These are phyloP conservation scores for Brotula barbata DNA, from an alignment of 2,797 vertebrate genomes.

Conservation along the genomic window DNA sequence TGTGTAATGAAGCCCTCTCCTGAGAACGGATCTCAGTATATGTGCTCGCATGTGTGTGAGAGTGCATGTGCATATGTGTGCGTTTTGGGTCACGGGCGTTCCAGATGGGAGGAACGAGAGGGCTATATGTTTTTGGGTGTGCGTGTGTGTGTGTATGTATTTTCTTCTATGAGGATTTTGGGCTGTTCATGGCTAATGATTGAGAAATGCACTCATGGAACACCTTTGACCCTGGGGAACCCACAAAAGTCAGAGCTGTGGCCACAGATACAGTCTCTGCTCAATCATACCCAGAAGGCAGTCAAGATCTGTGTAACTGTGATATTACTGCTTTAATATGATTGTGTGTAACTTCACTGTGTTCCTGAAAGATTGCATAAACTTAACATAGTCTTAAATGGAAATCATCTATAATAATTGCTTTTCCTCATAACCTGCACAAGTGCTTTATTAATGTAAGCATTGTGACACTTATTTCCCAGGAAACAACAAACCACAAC, in stretches of 20 bases:
- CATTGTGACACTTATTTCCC: too few species aligned
- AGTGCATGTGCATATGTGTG: conserved; percentile 14
- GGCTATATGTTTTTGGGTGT: conserved; percentile 27
- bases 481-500: too few species aligned
- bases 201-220: conserved; percentile 68
- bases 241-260: conserved; percentile 44
- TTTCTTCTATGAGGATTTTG: conserved; percentile 60
- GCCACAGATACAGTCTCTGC: conserved; percentile 38
- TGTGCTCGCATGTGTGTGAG: conserved; percentile 18
- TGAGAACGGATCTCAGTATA: conserved; percentile 56
- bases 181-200: conserved; percentile 56
- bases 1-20: conserved; percentile 79
- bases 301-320: too few species aligned
- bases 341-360: too few species aligned
- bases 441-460: too few species aligned
- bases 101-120: conserved; percentile 65
- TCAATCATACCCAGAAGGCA: conserved; percentile 25
- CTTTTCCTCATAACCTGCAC: conserved; percentile 1
- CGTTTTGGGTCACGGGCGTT: conserved; percentile 57
- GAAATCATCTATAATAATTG: not conserved
- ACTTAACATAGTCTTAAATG: not conserved
- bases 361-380: not conserved
- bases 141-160: conserved; percentile 27
- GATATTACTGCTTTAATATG: too few species aligned
- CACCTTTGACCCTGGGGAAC: conserved; percentile 61